Evolutionary conservation across 2,888 invertebrate genomes (phyloP), one percentile per base, ranked within the genome.

Genomic region (Rhagonycha lutea): DNA sequence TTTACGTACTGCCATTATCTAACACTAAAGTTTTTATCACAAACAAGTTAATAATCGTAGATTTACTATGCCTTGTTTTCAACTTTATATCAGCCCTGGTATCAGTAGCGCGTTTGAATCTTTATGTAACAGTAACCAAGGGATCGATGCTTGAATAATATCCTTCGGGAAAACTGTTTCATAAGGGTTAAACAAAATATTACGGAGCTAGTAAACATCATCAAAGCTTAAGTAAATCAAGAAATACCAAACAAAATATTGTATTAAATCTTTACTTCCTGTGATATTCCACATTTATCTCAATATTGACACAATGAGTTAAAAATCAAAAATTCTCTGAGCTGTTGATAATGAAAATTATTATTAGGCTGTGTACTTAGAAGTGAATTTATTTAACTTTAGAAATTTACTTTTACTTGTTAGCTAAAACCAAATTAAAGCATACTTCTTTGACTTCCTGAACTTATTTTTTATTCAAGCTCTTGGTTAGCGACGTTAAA

Each of bases 141-240:
- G 76, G 76, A 76, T 76, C 68, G 71, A 76, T 76, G 73, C 73
- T 73, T 76, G 70, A 73, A 73, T 76, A 70, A 73, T 73, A 76
- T 76, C 73, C 73, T 68, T 67, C 70, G 70, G 73, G 76, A 76
- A 29, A 76, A 73, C 69, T 73, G 76, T 73, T 73, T 73, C 73
- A 73, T 73, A 73, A 68, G 70, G 73, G 68, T 29, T 70, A 67
- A 67, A 68, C 73, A 76, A 68, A 73, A 62, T 70, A 69, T 68
- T 60, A 75, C 24, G 9, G 32, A 23, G n/a, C 24, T 26, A 65
- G 63, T 65, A 65, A 65, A 65, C 26, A 26, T 65, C 23, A 65
- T 65, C 63, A 65, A 65, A 65, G 63, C 63, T 24, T 65, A 65
- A 24, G 24, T 18, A 65, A 65, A 65, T 65, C 26, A 47, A 47